phyloP scores from a whole-genome alignment of 2,113 vertebrate genomes.

The Pollimyrus isidori region DNA sequence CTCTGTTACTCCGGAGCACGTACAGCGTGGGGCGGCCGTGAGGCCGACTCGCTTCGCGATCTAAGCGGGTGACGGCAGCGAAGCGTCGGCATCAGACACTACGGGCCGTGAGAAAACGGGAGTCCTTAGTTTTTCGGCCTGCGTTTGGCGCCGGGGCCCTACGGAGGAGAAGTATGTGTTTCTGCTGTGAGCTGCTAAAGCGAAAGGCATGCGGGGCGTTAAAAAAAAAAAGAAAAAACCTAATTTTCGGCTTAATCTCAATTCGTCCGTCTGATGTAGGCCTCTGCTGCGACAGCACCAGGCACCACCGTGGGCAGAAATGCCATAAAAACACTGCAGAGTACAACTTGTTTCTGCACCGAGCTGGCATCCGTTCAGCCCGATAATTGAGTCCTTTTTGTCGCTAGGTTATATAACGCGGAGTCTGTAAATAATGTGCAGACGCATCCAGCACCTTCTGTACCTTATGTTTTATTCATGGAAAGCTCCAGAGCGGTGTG shows the following conservation, averaged over 20 bases:
- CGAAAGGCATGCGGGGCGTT: neutral
- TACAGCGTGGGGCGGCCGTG: neutral
- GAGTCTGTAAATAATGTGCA: constrained; percentile 60
- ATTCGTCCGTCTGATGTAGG: neutral
- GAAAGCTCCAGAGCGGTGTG: constrained; percentile 58
- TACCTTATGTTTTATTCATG: constrained; percentile 67
- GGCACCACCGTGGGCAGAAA: neutral
- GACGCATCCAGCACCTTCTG: constrained; percentile 58
- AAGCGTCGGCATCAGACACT: constrained; percentile 9
- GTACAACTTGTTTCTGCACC: neutral
- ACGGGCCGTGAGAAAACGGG: neutral
- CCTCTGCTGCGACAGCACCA: neutral
- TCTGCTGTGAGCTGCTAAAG: neutral
- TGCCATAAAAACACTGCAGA: neutral
- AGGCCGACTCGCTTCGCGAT: constrained; percentile 15
- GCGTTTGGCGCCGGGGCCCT: neutral
- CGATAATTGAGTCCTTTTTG: constrained; percentile 36
- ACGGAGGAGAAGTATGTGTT: neutral
- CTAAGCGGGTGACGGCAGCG: constrained; percentile 19
- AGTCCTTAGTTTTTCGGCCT: neutral
- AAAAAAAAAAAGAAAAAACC: neutral
- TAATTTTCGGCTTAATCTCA: neutral
- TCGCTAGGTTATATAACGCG: constrained; percentile 58
- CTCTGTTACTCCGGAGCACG: constrained; percentile 7
- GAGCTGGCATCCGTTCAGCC: constrained; percentile 37